phyloP scores from a whole-genome alignment of 1,140 invertebrate genomes.

The Anadara kagoshimensis region DNA sequence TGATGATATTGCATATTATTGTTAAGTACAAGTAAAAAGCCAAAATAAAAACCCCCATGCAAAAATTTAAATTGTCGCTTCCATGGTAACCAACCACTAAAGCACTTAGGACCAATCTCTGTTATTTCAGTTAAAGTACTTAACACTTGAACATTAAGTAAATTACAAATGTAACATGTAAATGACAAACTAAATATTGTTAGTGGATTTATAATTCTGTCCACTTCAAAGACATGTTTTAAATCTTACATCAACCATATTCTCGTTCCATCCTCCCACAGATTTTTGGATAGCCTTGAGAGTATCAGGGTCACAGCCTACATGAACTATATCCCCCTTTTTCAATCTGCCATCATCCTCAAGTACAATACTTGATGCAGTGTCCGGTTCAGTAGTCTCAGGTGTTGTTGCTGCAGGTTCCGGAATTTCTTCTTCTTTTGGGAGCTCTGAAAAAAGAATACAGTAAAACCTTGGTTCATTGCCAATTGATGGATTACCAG shows the following conservation, averaged over 20 bases:
- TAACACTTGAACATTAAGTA: too few relatives aligned
- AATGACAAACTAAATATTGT: not conserved
- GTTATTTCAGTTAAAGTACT: too few relatives aligned
- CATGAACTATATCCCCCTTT: conserved; percentile 23
- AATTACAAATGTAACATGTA: not conserved
- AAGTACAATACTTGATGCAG: too few relatives aligned
- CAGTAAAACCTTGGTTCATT: not conserved
- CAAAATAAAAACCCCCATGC: too few relatives aligned
- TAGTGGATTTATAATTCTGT: too few relatives aligned
- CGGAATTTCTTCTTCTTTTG: not conserved
- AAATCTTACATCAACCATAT: conserved; percentile 21
- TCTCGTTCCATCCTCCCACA: conserved; percentile 18
- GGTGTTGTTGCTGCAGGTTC: not conserved
- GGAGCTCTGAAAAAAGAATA: conserved; percentile 1
- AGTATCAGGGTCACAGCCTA: conserved; percentile 29
- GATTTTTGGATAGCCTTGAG: conserved; percentile 24
- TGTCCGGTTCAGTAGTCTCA: not conserved
- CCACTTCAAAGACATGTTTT: not conserved
- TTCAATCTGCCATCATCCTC: conserved; percentile 17
- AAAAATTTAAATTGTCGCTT: too few relatives aligned
- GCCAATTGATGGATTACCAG: too few relatives aligned
- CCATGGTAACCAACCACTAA: too few relatives aligned
- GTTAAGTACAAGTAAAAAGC: too few relatives aligned
- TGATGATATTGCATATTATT: too few relatives aligned
- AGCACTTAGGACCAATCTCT: too few relatives aligned